These are phyloP conservation scores for Vanessa cardui DNA, from an alignment of 2,888 invertebrate species.

Conservation along the genomic window DNA sequence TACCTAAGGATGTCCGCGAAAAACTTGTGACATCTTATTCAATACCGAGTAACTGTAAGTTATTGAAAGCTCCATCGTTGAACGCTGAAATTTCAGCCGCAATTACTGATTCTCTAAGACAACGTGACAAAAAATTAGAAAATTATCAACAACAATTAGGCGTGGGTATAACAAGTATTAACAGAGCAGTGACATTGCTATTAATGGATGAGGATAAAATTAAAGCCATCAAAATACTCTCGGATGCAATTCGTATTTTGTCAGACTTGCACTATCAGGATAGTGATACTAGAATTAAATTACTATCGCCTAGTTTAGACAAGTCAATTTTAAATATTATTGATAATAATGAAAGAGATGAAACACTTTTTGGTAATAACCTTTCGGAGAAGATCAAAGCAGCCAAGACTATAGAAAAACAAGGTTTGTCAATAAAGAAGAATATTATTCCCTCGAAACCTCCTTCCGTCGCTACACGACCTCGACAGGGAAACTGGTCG, in stretches of 20 bases:
- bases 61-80: not conserved
- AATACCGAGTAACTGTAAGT: not conserved
- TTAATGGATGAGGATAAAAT: not conserved
- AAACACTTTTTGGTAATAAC: not conserved
- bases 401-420: not conserved
- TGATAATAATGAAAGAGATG: not conserved
- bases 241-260: not conserved
- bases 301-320: constrained; percentile 29
- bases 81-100: not conserved
- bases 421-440: not conserved
- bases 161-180: not conserved
- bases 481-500: not conserved
- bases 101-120: too few relatives aligned
- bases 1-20: not conserved
- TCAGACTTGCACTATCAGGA: constrained; percentile 4
- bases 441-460: not conserved
- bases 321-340: constrained; percentile 1
- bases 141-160: constrained; percentile 1
- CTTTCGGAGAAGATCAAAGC: not conserved
- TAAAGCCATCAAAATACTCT: not conserved
- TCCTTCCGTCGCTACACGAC: not conserved
- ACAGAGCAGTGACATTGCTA: not conserved
- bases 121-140: constrained; percentile 1
- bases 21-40: not conserved
- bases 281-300: constrained; percentile 6